Percentiles rank a stretch among this genome's conserved stretches.
These are phyloP conservation scores for Gopherus evgoodei DNA, from an alignment of 2,113 vertebrate species.

Conservation along the genomic window DNA sequence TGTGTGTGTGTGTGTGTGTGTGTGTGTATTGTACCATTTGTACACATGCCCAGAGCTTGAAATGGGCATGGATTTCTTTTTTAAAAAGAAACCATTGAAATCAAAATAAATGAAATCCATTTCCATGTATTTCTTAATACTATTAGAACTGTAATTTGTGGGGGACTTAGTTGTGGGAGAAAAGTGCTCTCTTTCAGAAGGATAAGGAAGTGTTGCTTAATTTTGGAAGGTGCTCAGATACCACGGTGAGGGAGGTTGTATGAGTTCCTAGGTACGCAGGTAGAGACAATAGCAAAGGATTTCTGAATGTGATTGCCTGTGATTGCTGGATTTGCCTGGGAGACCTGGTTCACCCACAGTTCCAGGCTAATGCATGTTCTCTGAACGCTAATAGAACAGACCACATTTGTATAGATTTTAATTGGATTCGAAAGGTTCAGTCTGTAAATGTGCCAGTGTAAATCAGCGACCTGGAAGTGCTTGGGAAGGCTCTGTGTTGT, in stretches of 20 bases:
- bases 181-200: constrained; percentile 12
- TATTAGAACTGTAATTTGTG: neutral
- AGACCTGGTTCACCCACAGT: constrained; percentile 26
- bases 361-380: constrained; percentile 23
- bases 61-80: constrained; percentile 22
- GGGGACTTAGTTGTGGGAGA: neutral
- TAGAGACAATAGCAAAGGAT: neutral
- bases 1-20: constrained; percentile 31
- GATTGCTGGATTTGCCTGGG: constrained; percentile 55
- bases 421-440: constrained; percentile 71
- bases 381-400: constrained; percentile 28
- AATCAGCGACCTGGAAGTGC: constrained; percentile 73
- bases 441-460: constrained; percentile 60
- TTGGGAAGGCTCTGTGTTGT: constrained; percentile 38
- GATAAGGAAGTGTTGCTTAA: neutral
- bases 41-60: constrained; percentile 44
- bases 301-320: neutral
- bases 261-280: neutral
- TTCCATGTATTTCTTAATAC: constrained; percentile 25
- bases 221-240: neutral
- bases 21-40: constrained; percentile 1
- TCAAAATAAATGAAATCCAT: constrained; percentile 29
- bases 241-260: neutral
- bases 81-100: constrained; percentile 6
- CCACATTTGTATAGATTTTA: constrained; percentile 70